Conservation (phyloP, 1,140 invertebrate species). For the Mamestra configurata region DNA sequence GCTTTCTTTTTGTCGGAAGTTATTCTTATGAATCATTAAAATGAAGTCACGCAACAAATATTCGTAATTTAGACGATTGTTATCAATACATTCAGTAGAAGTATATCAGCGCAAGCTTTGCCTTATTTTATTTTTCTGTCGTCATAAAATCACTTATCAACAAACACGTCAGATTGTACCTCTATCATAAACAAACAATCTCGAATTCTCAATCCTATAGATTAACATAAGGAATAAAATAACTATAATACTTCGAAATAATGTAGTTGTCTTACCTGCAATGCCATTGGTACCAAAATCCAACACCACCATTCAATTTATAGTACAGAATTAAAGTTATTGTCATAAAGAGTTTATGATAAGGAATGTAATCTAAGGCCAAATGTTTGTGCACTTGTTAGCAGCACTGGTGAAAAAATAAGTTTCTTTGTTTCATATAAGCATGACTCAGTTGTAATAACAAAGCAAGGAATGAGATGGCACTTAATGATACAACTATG, state of each 20-base stretch:
- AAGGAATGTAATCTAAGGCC: neutral
- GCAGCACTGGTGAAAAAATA: neutral
- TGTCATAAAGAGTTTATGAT: constrained; percentile 2
- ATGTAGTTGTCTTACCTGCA: constrained; percentile 39
- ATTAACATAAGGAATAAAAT: neutral
- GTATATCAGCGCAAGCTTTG: constrained; percentile 19
- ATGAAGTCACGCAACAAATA: neutral
- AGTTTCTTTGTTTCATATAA: neutral
- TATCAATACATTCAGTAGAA: neutral
- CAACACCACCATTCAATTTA: constrained; percentile 45
- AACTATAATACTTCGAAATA: neutral
- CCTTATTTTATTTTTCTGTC: neutral
- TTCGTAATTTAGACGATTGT: neutral
- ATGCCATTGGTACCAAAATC: constrained; percentile 32
- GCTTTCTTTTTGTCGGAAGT: no score
- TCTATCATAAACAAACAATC: constrained; percentile 21
- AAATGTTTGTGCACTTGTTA: constrained; percentile 8
- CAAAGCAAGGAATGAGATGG: neutral
- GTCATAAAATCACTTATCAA: constrained; percentile 15
- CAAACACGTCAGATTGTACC: neutral
- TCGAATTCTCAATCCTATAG: neutral
- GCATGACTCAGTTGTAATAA: neutral
- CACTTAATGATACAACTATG: neutral
- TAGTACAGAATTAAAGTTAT: constrained; percentile 19
- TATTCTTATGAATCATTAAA: no score